Conservation (phyloP, 2,797 vertebrate species). For the Lepilemur septentrionalis region DNA sequence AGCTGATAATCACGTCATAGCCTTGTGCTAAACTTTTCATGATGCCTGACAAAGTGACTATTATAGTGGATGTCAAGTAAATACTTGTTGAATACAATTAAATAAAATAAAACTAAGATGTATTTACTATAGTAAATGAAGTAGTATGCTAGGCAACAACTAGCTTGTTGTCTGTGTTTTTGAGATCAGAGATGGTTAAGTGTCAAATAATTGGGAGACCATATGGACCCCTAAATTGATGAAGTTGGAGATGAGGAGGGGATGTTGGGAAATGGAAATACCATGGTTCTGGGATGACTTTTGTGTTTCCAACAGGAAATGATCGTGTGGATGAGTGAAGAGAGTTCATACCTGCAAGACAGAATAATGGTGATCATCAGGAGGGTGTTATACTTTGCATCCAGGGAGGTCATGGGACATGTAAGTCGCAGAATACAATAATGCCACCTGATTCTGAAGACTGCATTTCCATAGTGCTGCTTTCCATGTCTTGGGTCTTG, state of each 20-base stretch:
- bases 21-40: neutral
- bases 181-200: neutral
- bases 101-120: neutral
- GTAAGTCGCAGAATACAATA: slow-evolving; percentile 27
- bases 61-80: neutral
- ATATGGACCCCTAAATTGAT: neutral
- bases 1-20: neutral
- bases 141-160: neutral
- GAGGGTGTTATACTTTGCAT: slow-evolving; percentile 61
- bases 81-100: neutral
- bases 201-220: neutral
- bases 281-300: neutral
- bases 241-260: neutral
- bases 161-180: neutral
- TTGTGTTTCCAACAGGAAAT: slow-evolving; percentile 68
- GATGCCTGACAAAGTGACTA: neutral
- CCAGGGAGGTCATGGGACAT: neutral
- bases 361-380: slow-evolving; percentile 33
- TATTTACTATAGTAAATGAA: neutral
- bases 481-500: neutral
- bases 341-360: neutral
- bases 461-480: neutral
- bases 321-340: slow-evolving; percentile 45
- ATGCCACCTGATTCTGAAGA: neutral
- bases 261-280: neutral